phyloP scores from a whole-genome alignment of 2,797 vertebrate genomes.

The Ptychadena robeensis region DNA sequence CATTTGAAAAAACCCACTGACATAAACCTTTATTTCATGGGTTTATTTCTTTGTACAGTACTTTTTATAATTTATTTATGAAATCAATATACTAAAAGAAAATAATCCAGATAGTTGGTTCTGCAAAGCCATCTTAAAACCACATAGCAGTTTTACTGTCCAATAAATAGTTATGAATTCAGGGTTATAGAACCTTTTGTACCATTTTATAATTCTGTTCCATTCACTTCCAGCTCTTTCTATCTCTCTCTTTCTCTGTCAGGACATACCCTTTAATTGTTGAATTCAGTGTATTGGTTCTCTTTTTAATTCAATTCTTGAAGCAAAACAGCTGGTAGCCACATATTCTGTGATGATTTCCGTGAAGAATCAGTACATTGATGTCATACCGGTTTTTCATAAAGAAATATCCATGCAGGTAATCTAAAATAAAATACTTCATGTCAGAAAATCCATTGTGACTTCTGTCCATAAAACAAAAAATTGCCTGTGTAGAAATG shows the following conservation, averaged over 20 bases:
- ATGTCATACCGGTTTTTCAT: conserved; percentile 15
- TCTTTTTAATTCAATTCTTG: conserved; percentile 12
- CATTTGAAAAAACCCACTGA: too few species aligned
- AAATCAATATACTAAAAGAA: too few species aligned
- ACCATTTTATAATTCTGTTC: background rate
- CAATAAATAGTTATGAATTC: background rate
- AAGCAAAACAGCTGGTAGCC: conserved; percentile 28
- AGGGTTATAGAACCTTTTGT: background rate
- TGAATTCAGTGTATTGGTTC: background rate
- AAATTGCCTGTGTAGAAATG: conserved; percentile 35
- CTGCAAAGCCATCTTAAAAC: background rate
- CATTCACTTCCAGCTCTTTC: background rate
- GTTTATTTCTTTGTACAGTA: too few species aligned
- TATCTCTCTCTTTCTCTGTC: background rate
- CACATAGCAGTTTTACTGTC: background rate
- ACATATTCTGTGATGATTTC: conserved; percentile 25
- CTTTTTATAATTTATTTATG: too few species aligned
- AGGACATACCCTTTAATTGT: background rate
- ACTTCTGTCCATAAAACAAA: conserved; percentile 29
- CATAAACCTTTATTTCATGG: too few species aligned
- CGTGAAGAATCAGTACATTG: conserved; percentile 18
- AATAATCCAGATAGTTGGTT: too few species aligned
- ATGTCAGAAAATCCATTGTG: conserved; percentile 43
- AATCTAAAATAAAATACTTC: conserved; percentile 41
- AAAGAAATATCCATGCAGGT: conserved; percentile 31